These are phyloP conservation scores for Alces alces DNA, from an alignment of 2,113 vertebrate species.

Conservation along the genomic window DNA sequence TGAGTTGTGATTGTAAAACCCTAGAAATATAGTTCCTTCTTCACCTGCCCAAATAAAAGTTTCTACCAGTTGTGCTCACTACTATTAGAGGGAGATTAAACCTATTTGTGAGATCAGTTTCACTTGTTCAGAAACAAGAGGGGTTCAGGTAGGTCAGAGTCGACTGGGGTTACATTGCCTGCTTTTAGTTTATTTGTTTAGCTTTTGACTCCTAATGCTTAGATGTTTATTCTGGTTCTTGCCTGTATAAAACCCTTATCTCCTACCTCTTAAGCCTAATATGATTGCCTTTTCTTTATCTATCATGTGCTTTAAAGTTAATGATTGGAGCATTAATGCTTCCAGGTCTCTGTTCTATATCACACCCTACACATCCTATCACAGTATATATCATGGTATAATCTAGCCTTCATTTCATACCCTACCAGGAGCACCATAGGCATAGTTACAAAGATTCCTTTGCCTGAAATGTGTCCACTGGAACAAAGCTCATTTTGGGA, in stretches of 20 bases:
- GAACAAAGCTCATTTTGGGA: not conserved
- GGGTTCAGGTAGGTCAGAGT: not conserved
- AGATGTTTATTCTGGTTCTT: not conserved
- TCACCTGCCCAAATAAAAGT: not conserved
- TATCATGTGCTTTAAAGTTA: not conserved
- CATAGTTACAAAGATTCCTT: not conserved
- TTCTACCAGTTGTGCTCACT: not conserved
- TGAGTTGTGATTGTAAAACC: not conserved
- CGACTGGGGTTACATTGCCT: not conserved
- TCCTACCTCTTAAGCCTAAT: not conserved
- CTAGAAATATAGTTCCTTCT: not conserved
- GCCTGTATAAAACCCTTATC: not conserved
- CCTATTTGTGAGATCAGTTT: not conserved
- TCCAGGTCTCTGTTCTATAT: not conserved
- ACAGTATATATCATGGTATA: not conserved
- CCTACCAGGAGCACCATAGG: not conserved
- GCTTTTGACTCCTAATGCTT: not conserved
- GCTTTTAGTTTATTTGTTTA: not conserved
- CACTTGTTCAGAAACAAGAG: not conserved
- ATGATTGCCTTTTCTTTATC: not conserved
- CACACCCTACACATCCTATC: not conserved
- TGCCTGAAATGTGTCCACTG: not conserved
- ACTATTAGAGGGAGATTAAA: rapidly evolving
- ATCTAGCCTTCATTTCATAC: not conserved
- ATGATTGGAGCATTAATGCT: not conserved